Base-by-base conservation (phyloP, 1,140 invertebrate species). In the Heterodera schachtii region DNA sequence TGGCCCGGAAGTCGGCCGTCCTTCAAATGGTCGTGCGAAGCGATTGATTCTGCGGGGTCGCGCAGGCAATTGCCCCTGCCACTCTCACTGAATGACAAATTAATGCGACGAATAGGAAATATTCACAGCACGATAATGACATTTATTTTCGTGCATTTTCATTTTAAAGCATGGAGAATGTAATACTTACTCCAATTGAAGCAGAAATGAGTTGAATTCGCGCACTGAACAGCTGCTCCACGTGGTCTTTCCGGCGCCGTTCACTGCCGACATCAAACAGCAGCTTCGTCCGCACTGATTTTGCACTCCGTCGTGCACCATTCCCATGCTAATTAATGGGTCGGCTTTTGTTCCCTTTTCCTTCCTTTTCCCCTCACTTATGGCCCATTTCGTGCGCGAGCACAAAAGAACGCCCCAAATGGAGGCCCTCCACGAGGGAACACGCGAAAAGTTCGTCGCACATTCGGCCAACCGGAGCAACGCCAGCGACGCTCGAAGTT, bases 401-500 rank as follows among this genome's bases (percentile, higher is more conserved):
- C 3, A 89, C 88, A 80, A 89, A 90, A 49, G 86, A 88, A 60
- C 88, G 80, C 13, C 88, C 88, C 70, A 89, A 82, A 80, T 89
- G 88, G 2, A 89, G 75, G 19, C 88, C 88, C 81, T 89, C 88
- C 5, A 89, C 88, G 9, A 89, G 79, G 41, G 84, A 84, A 73
- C 88, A 89, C 43, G 89, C 88, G 77, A 89, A 89, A 16, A 90
- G 83, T 21, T 90, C 88, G 78, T 90, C 89, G 78, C 88, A 89
- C 88, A 89, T 89, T 77, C 89, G 70, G 7, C 89, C 88, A 13
- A 89, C 88, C 21, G 88, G 88, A 8, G 88, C 88, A 3, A 89
- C 88, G 64, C 88, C 88, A 5, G 88, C 88, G 13, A 89, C 88
- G 21, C 80, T 83, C 47, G 89, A 73, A 46, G 88, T 89, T 13